Conservation (phyloP, 2,888 invertebrate genomes). For the Parnassius smintheus region DNA sequence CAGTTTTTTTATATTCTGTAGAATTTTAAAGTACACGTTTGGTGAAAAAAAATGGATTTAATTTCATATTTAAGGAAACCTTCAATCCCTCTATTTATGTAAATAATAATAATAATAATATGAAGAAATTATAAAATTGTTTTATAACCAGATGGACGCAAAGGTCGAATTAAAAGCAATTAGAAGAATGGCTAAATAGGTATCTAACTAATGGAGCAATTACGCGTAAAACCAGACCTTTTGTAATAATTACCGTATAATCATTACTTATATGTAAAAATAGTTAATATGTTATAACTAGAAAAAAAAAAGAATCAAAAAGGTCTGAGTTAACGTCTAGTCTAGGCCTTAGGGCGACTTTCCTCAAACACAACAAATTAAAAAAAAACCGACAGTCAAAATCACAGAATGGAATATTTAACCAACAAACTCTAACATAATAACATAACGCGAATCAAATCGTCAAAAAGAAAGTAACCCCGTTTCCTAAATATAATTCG, state of each 20-base stretch:
- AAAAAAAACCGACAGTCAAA: constrained; percentile 46
- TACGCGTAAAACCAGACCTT: constrained; percentile 67
- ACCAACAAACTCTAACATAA: constrained; percentile 48
- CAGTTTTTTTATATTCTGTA: too few relatives aligned
- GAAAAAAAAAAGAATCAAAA: constrained; percentile 44
- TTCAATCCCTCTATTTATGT: constrained; percentile 15
- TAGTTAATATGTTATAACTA: constrained; percentile 33
- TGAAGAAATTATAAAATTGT: constrained; percentile 50
- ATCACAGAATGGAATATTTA: constrained; percentile 57
- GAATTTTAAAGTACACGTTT: too few relatives aligned
- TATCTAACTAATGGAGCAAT: constrained; percentile 79
- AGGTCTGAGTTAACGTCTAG: constrained; percentile 64
- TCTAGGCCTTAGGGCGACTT: constrained; percentile 75
- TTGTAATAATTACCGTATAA: constrained; percentile 43
- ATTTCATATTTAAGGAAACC: not conserved
- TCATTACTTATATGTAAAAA: constrained; percentile 29
- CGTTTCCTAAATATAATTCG: constrained; percentile 73
- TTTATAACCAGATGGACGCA: constrained; percentile 50
- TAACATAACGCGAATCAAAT: constrained; percentile 54
- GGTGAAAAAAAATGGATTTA: not conserved
- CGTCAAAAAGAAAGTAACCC: constrained; percentile 64
- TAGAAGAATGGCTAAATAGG: constrained; percentile 77
- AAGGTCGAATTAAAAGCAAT: constrained; percentile 73
- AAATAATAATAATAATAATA: constrained; percentile 17
- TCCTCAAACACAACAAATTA: constrained; percentile 48